Evolutionary conservation across 2,888 invertebrate genomes (phyloP), one percentile per base, ranked within the genome.

Genomic region (Drosophila eohydei): DNA sequence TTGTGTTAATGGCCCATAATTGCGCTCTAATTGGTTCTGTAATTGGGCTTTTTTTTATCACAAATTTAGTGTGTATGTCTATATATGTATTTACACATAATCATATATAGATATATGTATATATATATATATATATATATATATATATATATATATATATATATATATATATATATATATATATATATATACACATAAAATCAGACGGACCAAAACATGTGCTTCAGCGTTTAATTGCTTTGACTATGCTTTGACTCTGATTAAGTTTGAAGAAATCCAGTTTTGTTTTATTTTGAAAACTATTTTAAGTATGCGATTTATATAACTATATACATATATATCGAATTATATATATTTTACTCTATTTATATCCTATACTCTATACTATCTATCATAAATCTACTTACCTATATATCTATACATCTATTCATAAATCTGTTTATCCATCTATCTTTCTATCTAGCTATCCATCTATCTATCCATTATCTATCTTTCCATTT

Each of bases 1-100:
- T 72, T 51, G 62, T 52, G 67, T 75, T 83, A 78, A 88, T 78
- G 63, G 63, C 69, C 71, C 80, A 88, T 86, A 88, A 88, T 88
- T 88, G 81, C 76, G 52, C 57, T 46, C 70, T 76, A 83, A 83
- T 83, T 80, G 83, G 70, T 63, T 63, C 58, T 48, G 38, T 76
- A 83, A 87, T 83, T 83, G 73, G 61, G 52, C 43, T 51, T 65
- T 65, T 57, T 50, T 41, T 50, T 11, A 44, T 48, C 71, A 26
- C 16, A 41, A 48, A 70, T 48, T 36, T 44, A 21, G 21, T 12
- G 41, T 11, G 40, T 7, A 54, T 7, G 21, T n/a, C 44, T 28
- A n/a, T 26, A 40, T 7, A 43, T 34, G 34, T 26, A 26, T 26
- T 40, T 30, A 44, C 16, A 7, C 50, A 16, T 9, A 30, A 21